phyloP scores from a whole-genome alignment of 2,797 vertebrate genomes.

The Nyctalus aviator region DNA sequence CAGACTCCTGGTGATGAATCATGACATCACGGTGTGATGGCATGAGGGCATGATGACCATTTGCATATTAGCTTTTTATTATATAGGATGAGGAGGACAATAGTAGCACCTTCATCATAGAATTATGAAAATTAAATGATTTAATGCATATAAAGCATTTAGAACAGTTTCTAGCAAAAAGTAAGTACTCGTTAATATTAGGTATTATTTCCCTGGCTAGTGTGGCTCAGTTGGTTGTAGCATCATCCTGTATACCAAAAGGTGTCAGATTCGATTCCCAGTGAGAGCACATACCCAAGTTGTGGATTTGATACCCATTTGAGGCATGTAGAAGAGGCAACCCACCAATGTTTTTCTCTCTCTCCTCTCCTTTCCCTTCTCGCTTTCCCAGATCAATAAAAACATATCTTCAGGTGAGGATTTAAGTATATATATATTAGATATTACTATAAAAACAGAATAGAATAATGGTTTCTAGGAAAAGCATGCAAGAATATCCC shows the following conservation, averaged over 20 bases:
- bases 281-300: background rate
- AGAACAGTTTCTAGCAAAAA: slow-evolving; percentile 24
- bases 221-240: background rate
- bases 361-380: background rate
- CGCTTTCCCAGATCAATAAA: background rate
- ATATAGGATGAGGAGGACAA: background rate
- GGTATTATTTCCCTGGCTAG: background rate
- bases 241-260: background rate
- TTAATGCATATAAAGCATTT: slow-evolving; percentile 3
- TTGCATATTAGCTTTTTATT: too few species aligned
- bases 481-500: background rate
- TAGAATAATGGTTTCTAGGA: slow-evolving; percentile 40
- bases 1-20: too few species aligned
- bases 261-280: background rate
- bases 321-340: background rate
- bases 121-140: slow-evolving; percentile 9
- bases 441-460: slow-evolving; percentile 16
- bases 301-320: background rate
- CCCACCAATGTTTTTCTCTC: background rate
- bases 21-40: too few species aligned
- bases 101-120: background rate
- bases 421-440: background rate
- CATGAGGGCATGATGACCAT: too few species aligned
- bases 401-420: background rate
- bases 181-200: background rate